Percentiles rank a stretch among this genome's conserved stretches.
These are phyloP conservation scores for Tympanuchus pallidicinctus DNA, from an alignment of 2,113 vertebrate species.

Conservation along the genomic window DNA sequence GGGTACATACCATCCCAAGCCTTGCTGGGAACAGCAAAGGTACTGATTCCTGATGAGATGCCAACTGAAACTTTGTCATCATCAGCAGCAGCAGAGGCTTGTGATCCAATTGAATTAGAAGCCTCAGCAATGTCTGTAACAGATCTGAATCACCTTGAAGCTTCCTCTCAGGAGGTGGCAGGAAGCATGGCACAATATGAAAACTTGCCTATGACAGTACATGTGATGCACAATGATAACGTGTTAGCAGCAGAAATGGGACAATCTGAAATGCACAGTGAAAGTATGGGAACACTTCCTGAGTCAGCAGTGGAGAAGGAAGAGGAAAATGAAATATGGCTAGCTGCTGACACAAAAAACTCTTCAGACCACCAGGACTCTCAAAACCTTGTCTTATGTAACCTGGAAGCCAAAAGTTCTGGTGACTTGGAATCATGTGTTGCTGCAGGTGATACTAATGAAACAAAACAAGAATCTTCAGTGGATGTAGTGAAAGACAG, in stretches of 20 bases:
- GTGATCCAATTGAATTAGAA: background rate
- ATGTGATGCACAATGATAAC: background rate
- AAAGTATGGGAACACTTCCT: background rate
- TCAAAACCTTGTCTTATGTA: slow-evolving; percentile 29
- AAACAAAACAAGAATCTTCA: slow-evolving; percentile 47
- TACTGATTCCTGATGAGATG: background rate
- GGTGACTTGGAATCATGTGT: slow-evolving; percentile 28
- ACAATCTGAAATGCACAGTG: background rate
- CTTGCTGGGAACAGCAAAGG: background rate
- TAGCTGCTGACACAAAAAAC: background rate
- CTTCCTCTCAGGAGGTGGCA: background rate
- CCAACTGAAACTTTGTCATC: background rate
- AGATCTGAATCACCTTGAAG: background rate
- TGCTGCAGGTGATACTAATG: background rate
- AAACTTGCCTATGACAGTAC: background rate
- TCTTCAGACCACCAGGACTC: background rate
- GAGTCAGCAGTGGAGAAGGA: background rate
- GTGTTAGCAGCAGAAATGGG: background rate
- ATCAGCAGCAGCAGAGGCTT: background rate
- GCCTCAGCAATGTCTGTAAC: background rate
- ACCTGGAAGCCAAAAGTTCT: slow-evolving; percentile 24
- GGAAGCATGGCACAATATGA: background rate
- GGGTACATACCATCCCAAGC: background rate
- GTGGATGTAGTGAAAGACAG: slow-evolving; percentile 8
- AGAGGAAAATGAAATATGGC: background rate